Evolutionary conservation across 2,113 vertebrate species (phyloP).

Genomic region (Spea multiplicata): DNA sequence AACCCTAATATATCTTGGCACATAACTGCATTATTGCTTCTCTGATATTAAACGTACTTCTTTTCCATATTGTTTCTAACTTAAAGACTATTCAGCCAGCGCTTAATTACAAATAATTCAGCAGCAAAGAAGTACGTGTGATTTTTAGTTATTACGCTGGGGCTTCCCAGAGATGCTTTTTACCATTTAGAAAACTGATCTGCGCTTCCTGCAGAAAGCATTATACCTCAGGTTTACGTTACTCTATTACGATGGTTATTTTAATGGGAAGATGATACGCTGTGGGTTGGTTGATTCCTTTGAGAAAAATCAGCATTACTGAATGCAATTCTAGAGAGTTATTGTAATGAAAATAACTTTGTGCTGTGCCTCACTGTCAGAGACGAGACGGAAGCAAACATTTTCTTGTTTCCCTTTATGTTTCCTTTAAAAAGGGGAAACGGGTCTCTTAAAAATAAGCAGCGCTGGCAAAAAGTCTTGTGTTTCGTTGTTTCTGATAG

Average conservation of each 20-base stretch:
- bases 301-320: constrained; percentile 3
- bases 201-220: not conserved
- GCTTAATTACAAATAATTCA: constrained; percentile 39
- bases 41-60: not conserved
- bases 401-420: too few relatives aligned
- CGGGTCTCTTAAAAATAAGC: too few relatives aligned
- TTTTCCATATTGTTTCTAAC: constrained; percentile 28
- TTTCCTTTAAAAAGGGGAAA: too few relatives aligned
- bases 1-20: not conserved
- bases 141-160: constrained; percentile 28
- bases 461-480: too few relatives aligned
- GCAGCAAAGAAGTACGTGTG: constrained; percentile 21
- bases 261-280: constrained; percentile 13
- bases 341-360: too few relatives aligned
- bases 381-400: too few relatives aligned
- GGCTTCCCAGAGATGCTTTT: constrained; percentile 30
- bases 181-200: constrained; percentile 26
- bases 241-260: constrained; percentile 20
- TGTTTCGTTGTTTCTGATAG: too few relatives aligned
- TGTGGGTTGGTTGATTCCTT: not conserved
- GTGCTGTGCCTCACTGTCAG: too few relatives aligned
- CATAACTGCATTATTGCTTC: constrained; percentile 11
- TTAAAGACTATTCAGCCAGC: constrained; percentile 26
- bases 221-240: not conserved
- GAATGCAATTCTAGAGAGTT: not conserved